A percentile compares a stretch with the other conserved stretches of the same genome.
Evolutionary conservation across 30 jellyfish, hydroid and myxozoan genomes (phyloP).

Genomic region (Aurelia sp.): DNA sequence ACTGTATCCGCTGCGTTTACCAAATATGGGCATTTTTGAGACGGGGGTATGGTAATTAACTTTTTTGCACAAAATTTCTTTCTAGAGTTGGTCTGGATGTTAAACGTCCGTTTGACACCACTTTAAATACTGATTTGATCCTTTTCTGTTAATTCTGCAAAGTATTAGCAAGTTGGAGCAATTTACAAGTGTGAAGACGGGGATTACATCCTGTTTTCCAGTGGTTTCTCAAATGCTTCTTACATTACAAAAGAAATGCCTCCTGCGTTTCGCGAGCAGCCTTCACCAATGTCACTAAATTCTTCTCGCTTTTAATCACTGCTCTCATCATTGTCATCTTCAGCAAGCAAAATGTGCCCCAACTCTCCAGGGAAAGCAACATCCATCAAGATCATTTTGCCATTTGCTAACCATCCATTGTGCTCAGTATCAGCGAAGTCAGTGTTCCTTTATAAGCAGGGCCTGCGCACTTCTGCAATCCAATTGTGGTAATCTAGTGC

Average conservation of each 20-base stretch:
- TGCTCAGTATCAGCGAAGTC: conserved; percentile 52
- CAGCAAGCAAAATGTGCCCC: neutral
- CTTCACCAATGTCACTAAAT: conserved; percentile 30
- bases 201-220: neutral
- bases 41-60: too few species aligned
- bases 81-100: too few species aligned
- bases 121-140: too few species aligned
- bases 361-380: conserved; percentile 29
- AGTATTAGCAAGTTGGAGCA: too few species aligned
- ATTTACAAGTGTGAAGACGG: too few species aligned
- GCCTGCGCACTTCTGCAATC: too few species aligned
- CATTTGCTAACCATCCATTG: conserved; percentile 45
- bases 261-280: conserved; percentile 14
- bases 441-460: conserved; percentile 29
- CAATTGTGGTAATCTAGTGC: too few species aligned
- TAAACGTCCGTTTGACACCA: too few species aligned
- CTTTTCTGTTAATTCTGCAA: too few species aligned
- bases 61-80: too few species aligned
- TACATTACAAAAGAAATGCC: conserved; percentile 7
- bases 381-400: neutral
- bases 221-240: neutral
- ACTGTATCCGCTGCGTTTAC: too few species aligned
- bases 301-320: conserved; percentile 40
- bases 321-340: conserved; percentile 34
- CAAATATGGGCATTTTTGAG: too few species aligned